A percentile compares a stretch with the other conserved stretches of the same genome.
Conservation (phyloP, 2,113 vertebrate species). For the Sterna hirundo region DNA sequence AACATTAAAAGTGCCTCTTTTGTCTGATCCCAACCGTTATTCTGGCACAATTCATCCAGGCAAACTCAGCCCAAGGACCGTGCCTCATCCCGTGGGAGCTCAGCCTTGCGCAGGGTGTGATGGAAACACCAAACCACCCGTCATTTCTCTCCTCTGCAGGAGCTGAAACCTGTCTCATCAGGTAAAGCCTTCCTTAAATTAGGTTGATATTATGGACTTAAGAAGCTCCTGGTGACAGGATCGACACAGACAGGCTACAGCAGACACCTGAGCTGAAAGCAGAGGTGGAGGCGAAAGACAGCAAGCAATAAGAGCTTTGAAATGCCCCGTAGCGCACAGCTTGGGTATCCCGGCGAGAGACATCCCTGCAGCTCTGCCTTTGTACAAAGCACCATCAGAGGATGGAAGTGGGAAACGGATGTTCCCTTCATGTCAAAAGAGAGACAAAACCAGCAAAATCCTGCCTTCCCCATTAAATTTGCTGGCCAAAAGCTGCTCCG, state of each 20-base stretch:
- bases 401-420: background rate
- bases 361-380: background rate
- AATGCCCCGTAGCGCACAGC: background rate
- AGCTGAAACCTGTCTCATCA: background rate
- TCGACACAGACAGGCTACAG: constrained; percentile 10
- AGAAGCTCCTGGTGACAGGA: constrained; percentile 24
- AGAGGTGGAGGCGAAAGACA: background rate
- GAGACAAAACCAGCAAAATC: background rate
- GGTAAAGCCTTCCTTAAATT: constrained; percentile 28
- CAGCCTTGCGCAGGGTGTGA: background rate
- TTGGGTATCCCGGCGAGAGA: background rate
- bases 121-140: background rate
- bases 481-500: background rate
- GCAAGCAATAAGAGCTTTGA: background rate
- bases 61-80: background rate
- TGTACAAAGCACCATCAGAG: background rate
- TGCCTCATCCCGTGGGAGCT: background rate
- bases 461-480: background rate
- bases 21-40: background rate
- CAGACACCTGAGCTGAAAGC: constrained; percentile 23
- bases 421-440: background rate
- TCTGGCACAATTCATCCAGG: background rate
- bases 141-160: background rate
- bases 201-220: constrained; percentile 22
- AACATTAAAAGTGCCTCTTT: background rate